Percentiles rank a stretch among this genome's conserved stretches.
phyloP scores from a whole-genome alignment of 1,140 invertebrate species.

The Drosophila lini region DNA sequence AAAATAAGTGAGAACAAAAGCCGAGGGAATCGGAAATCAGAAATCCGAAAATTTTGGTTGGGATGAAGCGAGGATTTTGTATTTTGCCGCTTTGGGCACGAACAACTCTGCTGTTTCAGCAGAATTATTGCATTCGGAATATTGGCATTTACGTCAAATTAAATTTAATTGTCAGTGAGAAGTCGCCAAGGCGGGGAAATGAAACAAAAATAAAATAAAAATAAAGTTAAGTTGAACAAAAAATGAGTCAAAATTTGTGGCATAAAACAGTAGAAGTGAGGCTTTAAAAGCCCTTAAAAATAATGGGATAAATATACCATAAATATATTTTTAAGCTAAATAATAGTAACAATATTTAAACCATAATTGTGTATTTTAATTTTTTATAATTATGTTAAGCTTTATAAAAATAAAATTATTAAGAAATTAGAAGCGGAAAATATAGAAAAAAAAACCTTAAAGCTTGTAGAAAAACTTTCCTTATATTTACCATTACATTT shows the following conservation, averaged over 20 bases:
- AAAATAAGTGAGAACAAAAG: conserved; percentile 53
- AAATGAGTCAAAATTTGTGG: conserved; percentile 6
- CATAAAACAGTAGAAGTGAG: no score
- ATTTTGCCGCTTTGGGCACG: conserved; percentile 5
- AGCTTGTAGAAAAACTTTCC: no score
- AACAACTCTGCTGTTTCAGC: conserved; percentile 37
- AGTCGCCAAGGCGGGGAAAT: no score
- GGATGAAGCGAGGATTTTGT: conserved; percentile 9
- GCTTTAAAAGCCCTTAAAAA: no score
- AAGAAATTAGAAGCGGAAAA: no score
- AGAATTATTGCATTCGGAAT: conserved; percentile 77
- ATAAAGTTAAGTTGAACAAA: conserved; percentile 3
- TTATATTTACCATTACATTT: background rate
- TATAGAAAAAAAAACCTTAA: no score
- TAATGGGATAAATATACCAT: background rate
- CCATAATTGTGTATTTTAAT: no score
- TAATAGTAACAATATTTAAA: no score
- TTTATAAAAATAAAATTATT: no score
- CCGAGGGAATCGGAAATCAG: conserved; percentile 23
- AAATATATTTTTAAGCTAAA: no score
- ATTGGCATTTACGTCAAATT: conserved; percentile 78
- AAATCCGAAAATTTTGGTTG: conserved; percentile 5
- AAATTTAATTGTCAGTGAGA: conserved; percentile 74
- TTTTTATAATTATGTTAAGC: no score
- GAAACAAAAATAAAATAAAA: background rate